Evolutionary conservation across 2,113 vertebrate genomes (phyloP), one percentile per base, ranked within the genome.

Genomic region (Taurulus bubalis): DNA sequence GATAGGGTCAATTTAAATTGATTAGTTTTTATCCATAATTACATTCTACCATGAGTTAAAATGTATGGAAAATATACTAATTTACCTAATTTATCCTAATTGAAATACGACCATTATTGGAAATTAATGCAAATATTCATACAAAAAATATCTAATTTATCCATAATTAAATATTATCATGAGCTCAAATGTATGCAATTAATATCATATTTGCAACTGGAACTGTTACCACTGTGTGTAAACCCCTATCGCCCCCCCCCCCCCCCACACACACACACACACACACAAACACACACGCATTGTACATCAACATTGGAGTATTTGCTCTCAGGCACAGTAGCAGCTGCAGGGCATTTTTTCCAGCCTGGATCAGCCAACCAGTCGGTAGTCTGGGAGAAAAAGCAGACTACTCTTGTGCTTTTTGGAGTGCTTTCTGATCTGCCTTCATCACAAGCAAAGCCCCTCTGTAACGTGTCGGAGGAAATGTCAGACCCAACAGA

Each of bases 381-480:
- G 74, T 77, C 65, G 32, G 76, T 73, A 16, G 87, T 63, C 77
- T 74, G 74, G 68, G 75, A 87, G 63, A 81, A 84, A 80, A 88
- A 85, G 82, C 32, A 85, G 93, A 87, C 86, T 93, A 87, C 89
- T 82, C 88, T 75, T 85, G 92, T 90, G 91, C 71, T 83, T 88
- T 84, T 72, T 80, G 45, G 62, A 84, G 89, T 94, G 94, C 94
- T 95, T 95, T 94, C 91, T 93, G 89, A 95, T 95, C 94, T 58
- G 83, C 60, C 93, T 91, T 91, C 94, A 93, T 92, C 93, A 89
- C 86, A 92, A 90, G 91, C 56, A 51, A 75, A 85, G 75, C 42
- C 40, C 77, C 45, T 68, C 67, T 71, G 70, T 67, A 70, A 82
- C 63, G 60, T 84, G 86, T 75, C 69, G 78, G 89, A 86, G 84